phyloP scores from a whole-genome alignment of 2,113 vertebrate genomes.

The Neomonachus schauinslandi region DNA sequence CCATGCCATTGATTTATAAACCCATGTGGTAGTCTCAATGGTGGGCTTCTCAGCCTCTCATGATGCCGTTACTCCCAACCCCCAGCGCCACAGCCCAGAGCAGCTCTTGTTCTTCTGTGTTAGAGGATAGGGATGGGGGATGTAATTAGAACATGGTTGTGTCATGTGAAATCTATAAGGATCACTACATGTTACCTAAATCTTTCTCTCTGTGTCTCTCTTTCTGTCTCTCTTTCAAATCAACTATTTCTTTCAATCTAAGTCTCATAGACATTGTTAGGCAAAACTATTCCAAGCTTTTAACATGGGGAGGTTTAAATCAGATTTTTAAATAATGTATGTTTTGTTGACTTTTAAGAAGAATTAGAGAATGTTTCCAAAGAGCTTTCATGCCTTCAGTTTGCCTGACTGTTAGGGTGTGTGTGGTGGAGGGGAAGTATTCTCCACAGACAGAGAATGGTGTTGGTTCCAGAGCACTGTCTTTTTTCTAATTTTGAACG shows the following conservation, averaged over 20 bases:
- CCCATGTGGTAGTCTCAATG: neutral
- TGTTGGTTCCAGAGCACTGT: neutral
- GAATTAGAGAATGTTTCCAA: neutral
- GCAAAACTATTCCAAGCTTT: neutral
- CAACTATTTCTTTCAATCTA: neutral
- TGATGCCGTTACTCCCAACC: neutral
- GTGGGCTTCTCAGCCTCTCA: neutral
- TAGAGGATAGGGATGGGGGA: neutral
- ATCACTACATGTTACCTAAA: neutral
- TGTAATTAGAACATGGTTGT: neutral
- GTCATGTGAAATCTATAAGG: neutral
- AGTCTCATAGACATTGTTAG: neutral
- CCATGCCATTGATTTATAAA: neutral
- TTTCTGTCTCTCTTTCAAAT: neutral
- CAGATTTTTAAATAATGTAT: neutral
- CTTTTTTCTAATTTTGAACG: neutral
- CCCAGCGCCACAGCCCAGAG: neutral
- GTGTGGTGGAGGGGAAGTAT: neutral
- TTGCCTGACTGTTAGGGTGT: neutral
- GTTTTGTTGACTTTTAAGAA: neutral
- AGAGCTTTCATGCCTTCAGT: neutral
- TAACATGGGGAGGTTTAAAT: neutral
- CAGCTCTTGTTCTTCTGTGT: neutral
- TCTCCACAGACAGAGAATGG: neutral
- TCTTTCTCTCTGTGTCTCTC: neutral